Percentiles rank a stretch among this genome's conserved stretches.
Conservation (phyloP, 2,797 vertebrate species). For the Taeniopygia guttata region DNA sequence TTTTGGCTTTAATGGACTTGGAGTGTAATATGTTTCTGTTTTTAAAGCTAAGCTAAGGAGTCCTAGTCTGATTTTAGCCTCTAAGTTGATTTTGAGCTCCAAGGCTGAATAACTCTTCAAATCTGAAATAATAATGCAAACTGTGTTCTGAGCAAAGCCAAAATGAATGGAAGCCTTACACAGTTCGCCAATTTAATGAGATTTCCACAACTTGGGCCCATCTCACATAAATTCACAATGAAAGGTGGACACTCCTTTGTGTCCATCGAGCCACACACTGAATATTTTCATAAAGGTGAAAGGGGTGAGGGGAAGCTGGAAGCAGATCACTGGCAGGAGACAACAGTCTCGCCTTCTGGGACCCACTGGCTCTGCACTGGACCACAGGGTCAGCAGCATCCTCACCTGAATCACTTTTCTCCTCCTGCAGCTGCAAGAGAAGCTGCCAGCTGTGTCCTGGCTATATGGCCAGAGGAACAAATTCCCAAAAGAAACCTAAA, state of each 20-base stretch:
- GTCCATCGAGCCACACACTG: neutral
- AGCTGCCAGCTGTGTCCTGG: neutral
- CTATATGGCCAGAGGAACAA: neutral
- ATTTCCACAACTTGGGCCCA: neutral
- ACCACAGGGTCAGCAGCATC: neutral
- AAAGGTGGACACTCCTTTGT: neutral
- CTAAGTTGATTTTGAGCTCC: conserved; percentile 5
- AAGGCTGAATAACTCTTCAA: neutral
- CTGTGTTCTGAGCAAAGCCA: neutral
- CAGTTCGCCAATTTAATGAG: neutral
- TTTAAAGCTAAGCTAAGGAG: conserved; percentile 17
- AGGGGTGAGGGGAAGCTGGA: neutral
- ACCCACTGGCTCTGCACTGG: neutral
- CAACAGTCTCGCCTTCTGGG: neutral
- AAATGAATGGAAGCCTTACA: neutral
- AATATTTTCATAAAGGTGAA: neutral
- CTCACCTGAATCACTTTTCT: neutral
- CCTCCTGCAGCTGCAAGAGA: neutral
- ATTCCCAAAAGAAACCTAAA: neutral
- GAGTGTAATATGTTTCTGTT: neutral
- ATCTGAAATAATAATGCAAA: neutral
- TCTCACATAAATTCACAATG: neutral
- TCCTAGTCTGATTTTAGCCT: conserved; percentile 6
- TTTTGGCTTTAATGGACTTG: conserved; percentile 36
- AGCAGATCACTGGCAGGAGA: neutral